A percentile compares a stretch with the other conserved stretches of the same genome.
Conservation (phyloP, 2,113 vertebrate species). For the Pelusios castaneus region DNA sequence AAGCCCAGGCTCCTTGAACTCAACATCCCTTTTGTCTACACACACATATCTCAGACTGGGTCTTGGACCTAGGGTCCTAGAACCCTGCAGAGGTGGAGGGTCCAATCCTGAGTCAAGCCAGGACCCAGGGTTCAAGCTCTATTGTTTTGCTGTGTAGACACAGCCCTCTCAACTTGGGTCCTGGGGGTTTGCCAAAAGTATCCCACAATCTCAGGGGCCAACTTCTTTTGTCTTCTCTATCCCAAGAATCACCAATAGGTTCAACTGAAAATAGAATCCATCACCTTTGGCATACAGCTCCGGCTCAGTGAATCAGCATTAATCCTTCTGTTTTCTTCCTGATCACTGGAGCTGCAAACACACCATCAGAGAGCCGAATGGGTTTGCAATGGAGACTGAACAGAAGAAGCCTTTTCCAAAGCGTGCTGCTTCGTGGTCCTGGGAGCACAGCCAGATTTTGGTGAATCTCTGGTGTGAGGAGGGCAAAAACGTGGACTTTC, state of each 20-base stretch:
- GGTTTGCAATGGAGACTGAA: neutral
- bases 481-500: neutral
- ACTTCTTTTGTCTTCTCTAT: neutral
- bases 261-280: neutral
- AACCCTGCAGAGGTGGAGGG: neutral
- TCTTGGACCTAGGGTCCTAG: too few relatives aligned
- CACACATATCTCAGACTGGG: too few relatives aligned
- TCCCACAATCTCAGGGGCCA: neutral
- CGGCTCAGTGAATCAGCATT: neutral
- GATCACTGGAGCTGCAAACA: neutral
- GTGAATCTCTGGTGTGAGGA: neutral
- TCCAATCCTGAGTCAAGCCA: neutral
- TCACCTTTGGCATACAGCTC: neutral
- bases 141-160: neutral
- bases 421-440: neutral
- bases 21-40: too few relatives aligned
- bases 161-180: neutral
- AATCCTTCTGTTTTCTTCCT: neutral
- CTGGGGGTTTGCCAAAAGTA: neutral
- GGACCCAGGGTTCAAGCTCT: neutral
- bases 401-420: neutral
- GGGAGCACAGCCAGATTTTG: neutral
- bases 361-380: neutral
- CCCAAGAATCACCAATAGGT: neutral
- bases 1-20: too few relatives aligned